Evolutionary conservation across 2,888 invertebrate genomes (phyloP), one percentile per base, ranked within the genome.

Genomic region (Smittia sp.): DNA sequence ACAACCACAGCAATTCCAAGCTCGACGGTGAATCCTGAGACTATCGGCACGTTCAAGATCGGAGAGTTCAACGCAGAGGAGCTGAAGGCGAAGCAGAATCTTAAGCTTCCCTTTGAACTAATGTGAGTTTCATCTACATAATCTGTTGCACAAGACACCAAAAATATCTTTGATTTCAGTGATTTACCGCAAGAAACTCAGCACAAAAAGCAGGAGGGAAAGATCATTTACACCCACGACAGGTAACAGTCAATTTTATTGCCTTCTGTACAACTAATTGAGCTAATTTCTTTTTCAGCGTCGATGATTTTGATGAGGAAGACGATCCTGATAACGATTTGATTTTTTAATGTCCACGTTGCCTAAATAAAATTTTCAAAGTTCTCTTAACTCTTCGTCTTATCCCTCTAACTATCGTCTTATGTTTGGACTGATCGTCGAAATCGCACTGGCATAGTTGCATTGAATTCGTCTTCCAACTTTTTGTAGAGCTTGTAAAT

Each of bases 271-370:
- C n/a, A n/a, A n/a, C n/a, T n/a, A n/a, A n/a, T n/a, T n/a, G n/a
- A n/a, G n/a, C n/a, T n/a, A n/a, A n/a, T n/a, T n/a, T n/a, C n/a
- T n/a, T n/a, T n/a, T n/a, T n/a, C n/a, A n/a, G 11, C 11, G 15
- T 22, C 62, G 62, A 62, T 22, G 62, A 62, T 62, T 62, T 62
- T 62, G 62, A 62, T 13, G 62, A 62, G 18, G 62, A 62, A 62
- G 62, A 62, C 3, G 46, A 46, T 62, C 62, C 62, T 9, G 62
- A 62, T 15, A 18, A 62, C 11, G 62, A 62, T 62, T 24, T 62
- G 24, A 24, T 22, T 7, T 52, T 52, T 20, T 52, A 52, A 52
- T 52, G 32, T 32, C 11, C 2, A 52, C 9, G 9, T 11, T 41
- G 9, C 13, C 13, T 41, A 11, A 13, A 41, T 41, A 13, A 41